Evolutionary conservation across 2,888 invertebrate genomes (phyloP), one percentile per base, ranked within the genome.

Genomic region (Scaptomyza reducta): DNA sequence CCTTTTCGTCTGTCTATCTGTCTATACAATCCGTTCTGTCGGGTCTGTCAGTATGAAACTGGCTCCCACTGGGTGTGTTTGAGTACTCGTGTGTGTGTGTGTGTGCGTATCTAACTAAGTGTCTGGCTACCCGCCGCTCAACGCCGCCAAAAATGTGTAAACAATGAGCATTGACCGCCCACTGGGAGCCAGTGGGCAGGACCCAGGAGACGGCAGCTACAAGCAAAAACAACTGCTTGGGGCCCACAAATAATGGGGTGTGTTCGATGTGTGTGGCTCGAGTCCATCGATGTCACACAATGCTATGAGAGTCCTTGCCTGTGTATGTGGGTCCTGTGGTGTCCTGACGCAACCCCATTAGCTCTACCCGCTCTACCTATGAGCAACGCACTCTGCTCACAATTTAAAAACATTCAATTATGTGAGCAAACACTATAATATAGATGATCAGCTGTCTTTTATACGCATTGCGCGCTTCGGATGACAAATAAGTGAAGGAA

Each of bases 131-230:
- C 66, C 57, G 65, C 49, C 61, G 61, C 33, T 59, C 50, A 65
- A 46, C 65, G 68, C 78, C 78, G 65, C 87, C 81, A 82, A 82
- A 82, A 87, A 84, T 84, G 81, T 87, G 81, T 84, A 82, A 84
- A 84, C 84, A 82, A 80, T 82, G 84, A 87, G 80, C 81, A 80
- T 75, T 69, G 81, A 62, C 78, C 81, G 62, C 73, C 87, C 70
- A 82, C 64, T 38, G 51, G 69, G 56, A 33, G 38, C 22, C 22
- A 33, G 7, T 55, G 67, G 25, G 42, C 51, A 29, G 42, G 22
- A 14, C 22, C 55, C 46, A 54, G 35, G 31, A 61, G 57, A 55
- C 29, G 22, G 18, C 22, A 40, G 40, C 18, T 47, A 35, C 40
- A 25, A 49, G 18, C 44, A 73, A 65, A 56, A 79, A 62, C 54